A percentile compares a stretch with the other conserved stretches of the same genome.
phyloP scores from a whole-genome alignment of 1,140 invertebrate species.

The Lordiphosa collinella region DNA sequence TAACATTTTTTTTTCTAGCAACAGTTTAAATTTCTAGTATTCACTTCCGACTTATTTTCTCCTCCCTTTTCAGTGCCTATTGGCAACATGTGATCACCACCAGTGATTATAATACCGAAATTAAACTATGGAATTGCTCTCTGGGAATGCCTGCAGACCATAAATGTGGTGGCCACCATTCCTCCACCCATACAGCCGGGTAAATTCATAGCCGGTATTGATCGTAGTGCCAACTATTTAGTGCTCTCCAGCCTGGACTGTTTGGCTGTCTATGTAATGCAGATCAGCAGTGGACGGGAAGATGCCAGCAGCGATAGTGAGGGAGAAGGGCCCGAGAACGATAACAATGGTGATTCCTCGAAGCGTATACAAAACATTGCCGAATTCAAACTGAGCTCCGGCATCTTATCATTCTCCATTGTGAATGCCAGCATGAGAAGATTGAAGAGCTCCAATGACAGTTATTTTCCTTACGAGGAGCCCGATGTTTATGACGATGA shows the following conservation, averaged over 20 bases:
- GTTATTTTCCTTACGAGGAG: constrained; percentile 77
- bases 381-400: constrained; percentile 90
- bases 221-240: constrained; percentile 90
- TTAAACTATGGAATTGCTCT: constrained; percentile 98
- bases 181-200: constrained; percentile 72
- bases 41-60: too few species aligned
- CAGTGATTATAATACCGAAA: constrained; percentile 91
- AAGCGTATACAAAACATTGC: constrained; percentile 84
- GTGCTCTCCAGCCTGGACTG: constrained; percentile 91
- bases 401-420: constrained; percentile 92
- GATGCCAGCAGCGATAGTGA: constrained; percentile 31
- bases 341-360: constrained; percentile 3
- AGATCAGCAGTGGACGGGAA: constrained; percentile 81
- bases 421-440: constrained; percentile 85
- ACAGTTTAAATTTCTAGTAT: too few species aligned
- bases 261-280: constrained; percentile 88
- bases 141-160: constrained; percentile 95
- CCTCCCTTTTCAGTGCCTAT: constrained; percentile 50
- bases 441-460: constrained; percentile 80
- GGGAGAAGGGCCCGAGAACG: constrained; percentile 32
- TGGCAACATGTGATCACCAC: constrained; percentile 97
- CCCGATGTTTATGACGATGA: constrained; percentile 79
- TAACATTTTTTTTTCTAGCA: too few species aligned
- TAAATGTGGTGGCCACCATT: constrained; percentile 82
- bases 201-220: constrained; percentile 87